Evolutionary conservation across 2,888 invertebrate genomes (phyloP).

Genomic region (Odontocerum albicorne): DNA sequence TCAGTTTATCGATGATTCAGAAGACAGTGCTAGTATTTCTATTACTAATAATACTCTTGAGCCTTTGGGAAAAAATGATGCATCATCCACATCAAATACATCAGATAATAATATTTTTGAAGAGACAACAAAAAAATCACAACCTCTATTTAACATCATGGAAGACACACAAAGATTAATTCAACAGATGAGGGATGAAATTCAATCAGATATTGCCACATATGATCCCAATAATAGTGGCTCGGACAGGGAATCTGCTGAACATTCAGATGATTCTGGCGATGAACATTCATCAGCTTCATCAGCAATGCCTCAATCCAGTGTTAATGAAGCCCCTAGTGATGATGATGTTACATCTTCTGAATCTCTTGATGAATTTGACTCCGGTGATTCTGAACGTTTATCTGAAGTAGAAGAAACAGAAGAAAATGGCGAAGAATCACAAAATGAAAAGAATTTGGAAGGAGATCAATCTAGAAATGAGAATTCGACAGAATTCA

Average conservation of each 20-base stretch:
- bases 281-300: constrained; percentile 33
- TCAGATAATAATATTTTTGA: too few relatives aligned
- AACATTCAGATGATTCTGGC: too few relatives aligned
- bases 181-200: constrained; percentile 67
- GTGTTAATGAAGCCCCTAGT: constrained; percentile 27
- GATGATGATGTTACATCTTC: constrained; percentile 27
- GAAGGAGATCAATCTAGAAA: not conserved
- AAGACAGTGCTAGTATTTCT: too few relatives aligned
- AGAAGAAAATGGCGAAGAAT: constrained; percentile 39
- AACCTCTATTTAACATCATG: constrained; percentile 54
- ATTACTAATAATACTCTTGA: too few relatives aligned
- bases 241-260: constrained; percentile 51
- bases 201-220: constrained; percentile 60
- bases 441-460: not conserved
- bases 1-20: too few relatives aligned
- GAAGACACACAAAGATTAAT: constrained; percentile 63
- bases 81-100: too few relatives aligned
- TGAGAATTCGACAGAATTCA: constrained; percentile 12
- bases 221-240: constrained; percentile 40
- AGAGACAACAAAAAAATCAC: constrained; percentile 40
- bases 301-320: constrained; percentile 32
- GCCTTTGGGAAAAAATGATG: too few relatives aligned
- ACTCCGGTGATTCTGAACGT: constrained; percentile 35
- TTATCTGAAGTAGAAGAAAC: constrained; percentile 43
- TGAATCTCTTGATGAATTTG: constrained; percentile 6